phyloP scores from a whole-genome alignment of 2,113 vertebrate genomes.

The Gyps fulvus region DNA sequence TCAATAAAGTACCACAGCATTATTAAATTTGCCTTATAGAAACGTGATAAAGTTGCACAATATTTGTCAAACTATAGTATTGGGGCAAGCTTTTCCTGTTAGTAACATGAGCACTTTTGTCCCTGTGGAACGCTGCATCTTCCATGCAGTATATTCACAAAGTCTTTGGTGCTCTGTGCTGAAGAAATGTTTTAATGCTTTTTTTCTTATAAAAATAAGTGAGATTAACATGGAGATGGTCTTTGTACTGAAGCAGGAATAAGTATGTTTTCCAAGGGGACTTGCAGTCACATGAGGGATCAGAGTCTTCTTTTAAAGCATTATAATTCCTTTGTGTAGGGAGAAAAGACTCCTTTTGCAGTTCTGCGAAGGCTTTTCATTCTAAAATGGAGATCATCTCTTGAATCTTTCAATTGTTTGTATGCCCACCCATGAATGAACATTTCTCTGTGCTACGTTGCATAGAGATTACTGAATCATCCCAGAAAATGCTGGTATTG shows the following conservation, averaged over 20 bases:
- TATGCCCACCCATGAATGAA: neutral
- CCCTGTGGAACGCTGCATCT: accelerated
- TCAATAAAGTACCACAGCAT: neutral
- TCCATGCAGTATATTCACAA: neutral
- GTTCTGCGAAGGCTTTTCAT: neutral
- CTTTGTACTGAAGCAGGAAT: neutral
- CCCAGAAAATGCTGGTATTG: conserved; percentile 31
- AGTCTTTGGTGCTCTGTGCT: neutral
- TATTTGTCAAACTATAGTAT: neutral
- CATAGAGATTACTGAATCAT: neutral
- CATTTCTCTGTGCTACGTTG: conserved; percentile 16
- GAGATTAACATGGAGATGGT: neutral
- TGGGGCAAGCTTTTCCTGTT: neutral
- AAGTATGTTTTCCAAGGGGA: neutral
- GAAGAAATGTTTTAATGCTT: neutral
- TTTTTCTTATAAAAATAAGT: neutral
- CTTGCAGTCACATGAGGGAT: neutral
- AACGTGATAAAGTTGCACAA: neutral
- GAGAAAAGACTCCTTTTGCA: neutral
- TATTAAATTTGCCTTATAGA: neutral
- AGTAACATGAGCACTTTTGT: accelerated
- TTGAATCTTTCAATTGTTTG: conserved; percentile 44
- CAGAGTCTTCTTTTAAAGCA: neutral
- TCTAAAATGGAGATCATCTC: neutral
- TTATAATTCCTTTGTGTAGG: neutral